Evolutionary conservation across 2,797 vertebrate species (phyloP), one percentile per base, ranked within the genome.

Genomic region (Apogon hyalosoma): DNA sequence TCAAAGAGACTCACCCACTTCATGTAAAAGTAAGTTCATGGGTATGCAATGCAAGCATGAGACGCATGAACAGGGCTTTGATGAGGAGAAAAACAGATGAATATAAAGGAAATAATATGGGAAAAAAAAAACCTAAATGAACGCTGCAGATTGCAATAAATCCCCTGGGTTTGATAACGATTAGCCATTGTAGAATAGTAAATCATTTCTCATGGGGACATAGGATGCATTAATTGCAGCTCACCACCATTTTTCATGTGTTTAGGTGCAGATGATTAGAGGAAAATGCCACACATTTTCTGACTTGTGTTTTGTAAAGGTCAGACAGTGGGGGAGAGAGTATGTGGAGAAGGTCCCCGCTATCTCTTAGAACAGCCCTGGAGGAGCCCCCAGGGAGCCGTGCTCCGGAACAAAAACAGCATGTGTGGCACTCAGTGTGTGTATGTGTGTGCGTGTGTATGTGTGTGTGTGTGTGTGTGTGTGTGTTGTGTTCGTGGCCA

Each of bases 301-400:
- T 77, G 83, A 90, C 82, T 90, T 84, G 85, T 87, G 86, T 90
- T 87, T 85, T 69, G 80, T 81, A 87, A 92, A 92, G 88, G 90
- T 90, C 86, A 90, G 65, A 71, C 76, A 60, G 82, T 73, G 70
- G 73, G 79, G 75, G 84, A 31, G 74, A 14, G 52, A 8, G 56
- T 63, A 66, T 63, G 74, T 43, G 51, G 54, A 69, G 64, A 80
- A 79, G 71, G 81, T 82, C 78, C 80, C 75, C 6, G 79, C 83
- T 90, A 90, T 89, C 87, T 85, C 81, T 77, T 51, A 71, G 71
- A 83, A 83, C 83, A 86, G 86, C 84, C 80, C 87, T 47, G 52
- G 64, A 85, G 80, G 79, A 84, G 59, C 14, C 85, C 74, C 67
- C 73, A 19, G 80, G 76, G 86, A 78, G 55, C 11, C 28, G 3